Conservation (phyloP, 2,888 invertebrate species). For the Hetaerina titia region DNA sequence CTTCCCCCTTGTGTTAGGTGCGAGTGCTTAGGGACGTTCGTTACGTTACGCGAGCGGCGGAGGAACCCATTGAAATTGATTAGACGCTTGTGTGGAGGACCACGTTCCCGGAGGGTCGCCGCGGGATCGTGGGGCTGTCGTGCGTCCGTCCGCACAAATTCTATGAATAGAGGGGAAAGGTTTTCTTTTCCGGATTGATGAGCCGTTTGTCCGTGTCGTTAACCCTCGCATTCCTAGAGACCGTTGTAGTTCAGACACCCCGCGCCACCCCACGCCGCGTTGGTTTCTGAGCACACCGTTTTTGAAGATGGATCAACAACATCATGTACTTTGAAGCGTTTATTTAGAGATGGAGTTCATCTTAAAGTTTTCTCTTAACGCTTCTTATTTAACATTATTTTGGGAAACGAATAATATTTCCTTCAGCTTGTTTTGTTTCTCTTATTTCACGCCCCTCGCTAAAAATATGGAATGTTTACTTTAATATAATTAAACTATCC, state of each 20-base stretch:
- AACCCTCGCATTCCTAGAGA: neutral
- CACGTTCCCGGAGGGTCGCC: neutral
- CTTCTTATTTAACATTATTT: no score
- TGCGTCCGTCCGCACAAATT: neutral
- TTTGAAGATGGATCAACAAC: neutral
- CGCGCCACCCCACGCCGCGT: neutral
- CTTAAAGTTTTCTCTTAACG: no score
- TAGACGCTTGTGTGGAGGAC: neutral
- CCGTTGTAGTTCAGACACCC: neutral
- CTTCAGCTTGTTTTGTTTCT: no score
- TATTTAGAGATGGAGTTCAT: neutral
- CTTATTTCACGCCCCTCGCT: no score
- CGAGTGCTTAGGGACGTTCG: neutral
- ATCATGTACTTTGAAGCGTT: neutral
- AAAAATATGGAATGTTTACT: no score
- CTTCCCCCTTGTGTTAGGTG: neutral
- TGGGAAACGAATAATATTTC: no score
- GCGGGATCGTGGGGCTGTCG: neutral
- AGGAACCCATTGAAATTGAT: constrained; percentile 16
- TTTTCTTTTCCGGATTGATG: neutral
- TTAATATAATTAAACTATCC: no score
- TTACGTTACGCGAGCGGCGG: neutral
- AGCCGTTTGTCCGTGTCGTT: constrained; percentile 29
- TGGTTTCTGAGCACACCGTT: neutral
- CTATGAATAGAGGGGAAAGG: neutral